phyloP scores from a whole-genome alignment of 2,113 vertebrate species.

The human region GRCh38 chr6:153302501-153303000 shows the following conservation, averaged over 20 bases:
- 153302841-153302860: not conserved
- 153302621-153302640: not conserved
- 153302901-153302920: not conserved
- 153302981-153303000: not conserved
- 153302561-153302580: not conserved
- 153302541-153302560: no score
- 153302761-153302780: not conserved
- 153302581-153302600: not conserved
- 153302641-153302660: not conserved
- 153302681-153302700: not conserved
- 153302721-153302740: not conserved
- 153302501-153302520: no score
- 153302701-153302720: not conserved
- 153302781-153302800: not conserved
- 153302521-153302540: no score
- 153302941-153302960: not conserved
- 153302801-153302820: not conserved
- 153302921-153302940: not conserved
- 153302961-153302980: not conserved
- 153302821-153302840: not conserved
- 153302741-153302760: not conserved
- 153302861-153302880: not conserved
- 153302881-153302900: not conserved
- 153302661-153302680: not conserved
- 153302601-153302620: not conserved